A percentile compares a stretch with the other conserved stretches of the same genome.
Conservation (phyloP, 2,113 vertebrate species). For the Alosa alosa region DNA sequence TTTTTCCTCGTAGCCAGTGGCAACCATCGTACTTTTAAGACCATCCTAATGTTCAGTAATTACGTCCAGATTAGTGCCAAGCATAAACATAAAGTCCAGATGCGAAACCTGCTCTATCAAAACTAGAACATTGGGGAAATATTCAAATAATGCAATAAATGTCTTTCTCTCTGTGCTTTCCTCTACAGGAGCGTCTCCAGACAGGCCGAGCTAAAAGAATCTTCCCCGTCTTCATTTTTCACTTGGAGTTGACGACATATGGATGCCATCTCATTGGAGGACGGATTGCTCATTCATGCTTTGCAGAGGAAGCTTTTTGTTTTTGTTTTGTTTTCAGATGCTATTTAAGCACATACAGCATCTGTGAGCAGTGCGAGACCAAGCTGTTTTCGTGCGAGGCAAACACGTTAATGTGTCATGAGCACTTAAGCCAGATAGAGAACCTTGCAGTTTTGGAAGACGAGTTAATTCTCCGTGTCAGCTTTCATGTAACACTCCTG, state of each 20-base stretch:
- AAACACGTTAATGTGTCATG: neutral
- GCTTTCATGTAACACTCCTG: neutral
- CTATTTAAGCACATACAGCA: neutral
- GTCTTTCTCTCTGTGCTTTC: neutral
- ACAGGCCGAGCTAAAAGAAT: neutral
- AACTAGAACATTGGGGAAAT: neutral
- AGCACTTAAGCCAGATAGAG: neutral
- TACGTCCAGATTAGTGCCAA: slow-evolving; percentile 22
- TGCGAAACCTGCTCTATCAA: neutral
- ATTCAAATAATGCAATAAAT: neutral
- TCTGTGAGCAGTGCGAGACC: neutral
- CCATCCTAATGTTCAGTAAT: slow-evolving; percentile 42
- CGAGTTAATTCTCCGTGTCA: neutral
- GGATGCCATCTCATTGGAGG: slow-evolving; percentile 63
- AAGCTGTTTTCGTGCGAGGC: neutral
- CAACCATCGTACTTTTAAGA: slow-evolving; percentile 41
- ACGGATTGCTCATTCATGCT: slow-evolving; percentile 19
- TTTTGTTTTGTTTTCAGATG: neutral
- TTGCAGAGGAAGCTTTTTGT: neutral
- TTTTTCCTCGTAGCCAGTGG: slow-evolving; percentile 42
- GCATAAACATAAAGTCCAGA: slow-evolving; percentile 14
- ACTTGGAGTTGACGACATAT: slow-evolving; percentile 50
- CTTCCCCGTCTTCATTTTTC: neutral
- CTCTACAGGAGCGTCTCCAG: neutral
- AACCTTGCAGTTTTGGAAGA: neutral